phyloP scores from a whole-genome alignment of 2,797 vertebrate genomes.

The Alca torda region DNA sequence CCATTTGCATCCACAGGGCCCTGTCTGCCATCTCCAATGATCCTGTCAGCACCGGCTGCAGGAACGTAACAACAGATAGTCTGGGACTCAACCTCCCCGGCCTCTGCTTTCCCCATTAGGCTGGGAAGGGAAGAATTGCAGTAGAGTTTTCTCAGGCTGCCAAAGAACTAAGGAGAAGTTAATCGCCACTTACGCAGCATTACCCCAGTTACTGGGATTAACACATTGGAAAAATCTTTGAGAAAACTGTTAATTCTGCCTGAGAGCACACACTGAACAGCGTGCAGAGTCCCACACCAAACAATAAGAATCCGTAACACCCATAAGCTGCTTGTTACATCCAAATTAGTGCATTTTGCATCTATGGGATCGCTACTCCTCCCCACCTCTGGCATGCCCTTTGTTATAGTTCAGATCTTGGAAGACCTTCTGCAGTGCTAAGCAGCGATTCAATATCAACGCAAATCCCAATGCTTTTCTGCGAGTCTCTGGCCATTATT shows the following conservation, averaged over 20 bases:
- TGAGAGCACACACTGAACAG: background rate
- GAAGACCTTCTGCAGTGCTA: background rate
- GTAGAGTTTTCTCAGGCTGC: background rate
- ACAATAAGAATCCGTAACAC: background rate
- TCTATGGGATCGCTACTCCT: background rate
- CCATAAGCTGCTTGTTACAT: background rate
- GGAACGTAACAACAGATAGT: accelerated
- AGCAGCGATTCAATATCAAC: background rate
- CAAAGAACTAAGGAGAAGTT: background rate
- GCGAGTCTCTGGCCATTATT: background rate
- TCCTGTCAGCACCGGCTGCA: accelerated
- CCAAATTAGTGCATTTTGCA: background rate
- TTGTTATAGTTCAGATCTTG: background rate
- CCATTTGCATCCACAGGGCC: accelerated
- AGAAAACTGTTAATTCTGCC: background rate
- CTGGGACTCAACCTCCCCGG: background rate
- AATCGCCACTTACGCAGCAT: background rate
- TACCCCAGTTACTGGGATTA: background rate
- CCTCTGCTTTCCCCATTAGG: background rate
- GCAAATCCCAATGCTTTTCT: background rate
- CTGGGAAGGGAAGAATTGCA: background rate
- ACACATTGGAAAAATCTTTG: background rate
- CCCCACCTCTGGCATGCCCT: background rate
- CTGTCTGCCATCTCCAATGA: background rate
- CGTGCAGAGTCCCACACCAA: background rate